Evolutionary conservation across 2,888 invertebrate genomes (phyloP).

Genomic region (Geotrupes spiniger): DNA sequence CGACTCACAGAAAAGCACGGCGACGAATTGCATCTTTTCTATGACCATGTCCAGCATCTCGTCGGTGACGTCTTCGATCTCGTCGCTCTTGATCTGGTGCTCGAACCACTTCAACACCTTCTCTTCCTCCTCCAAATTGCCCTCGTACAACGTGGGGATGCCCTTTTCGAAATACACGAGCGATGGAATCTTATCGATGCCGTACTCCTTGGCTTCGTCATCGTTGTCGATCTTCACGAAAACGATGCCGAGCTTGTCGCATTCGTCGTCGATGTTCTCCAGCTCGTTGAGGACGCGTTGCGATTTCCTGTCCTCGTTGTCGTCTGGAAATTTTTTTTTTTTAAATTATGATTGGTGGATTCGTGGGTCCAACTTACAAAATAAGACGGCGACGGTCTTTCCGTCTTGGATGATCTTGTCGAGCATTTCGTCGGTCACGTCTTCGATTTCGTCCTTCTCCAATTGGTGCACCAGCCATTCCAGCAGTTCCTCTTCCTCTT

Average conservation of each 20-base stretch:
- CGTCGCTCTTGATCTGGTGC: conserved; percentile 80
- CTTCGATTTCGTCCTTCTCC: conserved; percentile 91
- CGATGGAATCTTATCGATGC: conserved; percentile 83
- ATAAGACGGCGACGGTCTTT: conserved; percentile 84
- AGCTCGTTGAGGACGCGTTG: conserved; percentile 82
- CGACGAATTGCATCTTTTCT: conserved; percentile 83
- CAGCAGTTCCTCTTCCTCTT: conserved; percentile 84
- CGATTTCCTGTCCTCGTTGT: conserved; percentile 84
- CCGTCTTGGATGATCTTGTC: conserved; percentile 86
- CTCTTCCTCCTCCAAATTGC: conserved; percentile 86
- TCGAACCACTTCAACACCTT: conserved; percentile 84
- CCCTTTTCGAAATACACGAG: conserved; percentile 78
- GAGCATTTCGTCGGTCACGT: conserved; percentile 92
- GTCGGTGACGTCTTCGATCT: conserved; percentile 92
- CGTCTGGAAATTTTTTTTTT: conserved; percentile 58
- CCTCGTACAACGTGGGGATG: conserved; percentile 73
- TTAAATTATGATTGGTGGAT: not conserved
- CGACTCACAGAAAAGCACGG: conserved; percentile 86
- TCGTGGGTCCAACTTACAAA: conserved; percentile 64
- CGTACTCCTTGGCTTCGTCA: conserved; percentile 87
- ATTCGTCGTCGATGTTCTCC: conserved; percentile 93
- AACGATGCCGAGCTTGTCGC: conserved; percentile 81
- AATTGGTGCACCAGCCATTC: conserved; percentile 85
- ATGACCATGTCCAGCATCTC: conserved; percentile 91
- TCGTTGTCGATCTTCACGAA: conserved; percentile 91